A percentile compares a stretch with the other conserved stretches of the same genome.
phyloP scores from a whole-genome alignment of 2,888 invertebrate genomes.

The Dromius quadrimaculatus region DNA sequence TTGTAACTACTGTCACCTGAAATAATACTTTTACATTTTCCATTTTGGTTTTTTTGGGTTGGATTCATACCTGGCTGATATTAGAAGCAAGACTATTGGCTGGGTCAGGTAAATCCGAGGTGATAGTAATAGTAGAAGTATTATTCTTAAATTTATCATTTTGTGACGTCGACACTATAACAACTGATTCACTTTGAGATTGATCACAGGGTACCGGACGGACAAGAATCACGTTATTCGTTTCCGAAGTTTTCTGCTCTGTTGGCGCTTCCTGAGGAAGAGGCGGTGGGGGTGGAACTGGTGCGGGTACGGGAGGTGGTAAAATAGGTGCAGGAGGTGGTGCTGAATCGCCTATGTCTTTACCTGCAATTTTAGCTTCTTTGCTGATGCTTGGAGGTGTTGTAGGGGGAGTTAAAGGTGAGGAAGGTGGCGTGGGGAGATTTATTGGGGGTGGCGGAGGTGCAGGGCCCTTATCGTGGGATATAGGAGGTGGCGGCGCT shows the following conservation, averaged over 20 bases:
- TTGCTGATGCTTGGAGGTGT: constrained; percentile 57
- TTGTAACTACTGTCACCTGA: constrained; percentile 85
- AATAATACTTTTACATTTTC: constrained; percentile 12
- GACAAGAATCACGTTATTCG: constrained; percentile 40
- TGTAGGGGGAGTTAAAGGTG: constrained; percentile 63
- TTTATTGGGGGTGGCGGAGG: constrained; percentile 58
- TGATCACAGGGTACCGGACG: constrained; percentile 33
- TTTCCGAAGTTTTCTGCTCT: constrained; percentile 36
- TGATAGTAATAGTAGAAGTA: constrained; percentile 69
- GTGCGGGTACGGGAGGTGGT: constrained; percentile 56
- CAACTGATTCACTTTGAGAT: constrained; percentile 55
- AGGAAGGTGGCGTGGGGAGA: constrained; percentile 64
- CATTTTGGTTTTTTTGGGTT: background rate
- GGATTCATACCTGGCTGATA: constrained; percentile 73
- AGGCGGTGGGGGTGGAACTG: constrained; percentile 53
- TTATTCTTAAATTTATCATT: constrained; percentile 64
- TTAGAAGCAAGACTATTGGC: constrained; percentile 82
- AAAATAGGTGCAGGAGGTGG: constrained; percentile 59
- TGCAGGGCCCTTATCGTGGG: constrained; percentile 56
- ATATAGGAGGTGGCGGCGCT: constrained; percentile 75
- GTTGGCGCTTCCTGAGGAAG: constrained; percentile 39
- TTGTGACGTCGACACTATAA: constrained; percentile 62
- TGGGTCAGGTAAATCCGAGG: constrained; percentile 70
- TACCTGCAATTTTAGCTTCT: constrained; percentile 5
- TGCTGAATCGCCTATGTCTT: constrained; percentile 47